These are phyloP conservation scores for Eucera pruinosa DNA, from an alignment of 2,888 invertebrate species.

Conservation along the genomic window DNA sequence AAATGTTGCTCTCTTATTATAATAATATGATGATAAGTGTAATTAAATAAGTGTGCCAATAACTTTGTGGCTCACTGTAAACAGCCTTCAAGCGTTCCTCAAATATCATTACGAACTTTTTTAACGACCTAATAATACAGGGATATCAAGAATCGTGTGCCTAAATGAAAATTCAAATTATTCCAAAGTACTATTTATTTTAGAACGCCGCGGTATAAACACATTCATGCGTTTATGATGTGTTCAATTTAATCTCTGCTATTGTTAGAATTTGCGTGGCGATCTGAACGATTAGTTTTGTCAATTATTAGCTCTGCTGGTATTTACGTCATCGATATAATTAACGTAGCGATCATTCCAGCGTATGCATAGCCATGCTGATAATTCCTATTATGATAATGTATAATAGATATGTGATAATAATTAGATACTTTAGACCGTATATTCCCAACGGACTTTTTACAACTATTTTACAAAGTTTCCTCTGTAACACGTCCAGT, in stretches of 20 bases:
- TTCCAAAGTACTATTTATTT: neutral
- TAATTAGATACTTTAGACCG: neutral
- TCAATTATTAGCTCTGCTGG: slow-evolving; percentile 2
- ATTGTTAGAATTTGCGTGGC: neutral
- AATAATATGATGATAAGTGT: no score
- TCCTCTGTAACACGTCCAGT: no score
- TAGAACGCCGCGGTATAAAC: neutral
- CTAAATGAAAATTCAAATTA: no score
- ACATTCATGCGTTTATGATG: neutral
- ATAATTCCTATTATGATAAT: neutral
- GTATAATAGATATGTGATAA: neutral
- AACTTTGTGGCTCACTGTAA: no score
- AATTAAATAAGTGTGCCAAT: no score
- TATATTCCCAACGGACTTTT: neutral
- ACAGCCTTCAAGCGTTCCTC: no score
- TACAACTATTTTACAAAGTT: neutral
- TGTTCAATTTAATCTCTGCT: neutral
- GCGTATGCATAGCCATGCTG: neutral
- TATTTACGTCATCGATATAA: slow-evolving; percentile 10
- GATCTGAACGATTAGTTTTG: slow-evolving; percentile 27
- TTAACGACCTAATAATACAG: no score
- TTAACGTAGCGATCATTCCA: slow-evolving; percentile 11
- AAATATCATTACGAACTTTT: no score
- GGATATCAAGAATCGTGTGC: no score
- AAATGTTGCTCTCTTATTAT: no score